Percentiles rank a stretch among this genome's conserved stretches.
Conservation (phyloP, 2,888 invertebrate species). For the Erebia aethiops region DNA sequence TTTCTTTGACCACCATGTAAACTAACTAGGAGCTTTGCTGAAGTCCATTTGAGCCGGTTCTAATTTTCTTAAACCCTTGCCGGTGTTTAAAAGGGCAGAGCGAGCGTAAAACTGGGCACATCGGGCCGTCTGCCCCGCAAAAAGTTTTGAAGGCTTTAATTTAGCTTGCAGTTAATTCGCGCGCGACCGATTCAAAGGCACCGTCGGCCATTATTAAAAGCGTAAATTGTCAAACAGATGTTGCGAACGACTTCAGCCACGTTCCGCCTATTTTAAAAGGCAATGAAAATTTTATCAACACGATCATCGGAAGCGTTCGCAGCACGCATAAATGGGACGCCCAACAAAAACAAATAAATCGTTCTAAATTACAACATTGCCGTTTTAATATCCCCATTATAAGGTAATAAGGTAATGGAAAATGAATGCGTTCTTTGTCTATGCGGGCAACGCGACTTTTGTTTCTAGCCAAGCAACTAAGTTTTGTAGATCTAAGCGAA, state of each 20-base stretch:
- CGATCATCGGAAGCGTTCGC: slow-evolving; percentile 16
- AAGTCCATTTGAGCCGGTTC: slow-evolving; percentile 54
- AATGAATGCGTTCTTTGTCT: slow-evolving; percentile 21
- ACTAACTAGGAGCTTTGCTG: slow-evolving; percentile 38
- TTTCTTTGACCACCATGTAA: slow-evolving; percentile 34
- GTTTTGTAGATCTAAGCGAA: slow-evolving; percentile 14
- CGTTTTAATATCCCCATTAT: slow-evolving; percentile 18
- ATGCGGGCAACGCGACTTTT: background rate
- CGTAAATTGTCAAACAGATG: slow-evolving; percentile 82
- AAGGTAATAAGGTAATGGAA: slow-evolving; percentile 19
- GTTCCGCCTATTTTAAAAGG: slow-evolving; percentile 68
- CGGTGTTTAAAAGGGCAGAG: slow-evolving; percentile 55
- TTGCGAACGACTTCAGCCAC: slow-evolving; percentile 70
- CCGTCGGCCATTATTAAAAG: slow-evolving; percentile 78
- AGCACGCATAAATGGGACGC: slow-evolving; percentile 17
- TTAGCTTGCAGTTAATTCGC: slow-evolving; percentile 77
- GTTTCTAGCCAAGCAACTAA: slow-evolving; percentile 1
- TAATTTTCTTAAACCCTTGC: slow-evolving; percentile 59
- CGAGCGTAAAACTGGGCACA: slow-evolving; percentile 47
- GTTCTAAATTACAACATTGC: slow-evolving; percentile 10
- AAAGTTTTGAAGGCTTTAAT: slow-evolving; percentile 78
- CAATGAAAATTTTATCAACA: slow-evolving; percentile 54
- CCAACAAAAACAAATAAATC: slow-evolving; percentile 16
- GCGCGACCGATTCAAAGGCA: slow-evolving; percentile 78
- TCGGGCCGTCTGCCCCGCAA: slow-evolving; percentile 61